phyloP scores from a whole-genome alignment of 2,888 invertebrate species.

The Keiferia lycopersicella region DNA sequence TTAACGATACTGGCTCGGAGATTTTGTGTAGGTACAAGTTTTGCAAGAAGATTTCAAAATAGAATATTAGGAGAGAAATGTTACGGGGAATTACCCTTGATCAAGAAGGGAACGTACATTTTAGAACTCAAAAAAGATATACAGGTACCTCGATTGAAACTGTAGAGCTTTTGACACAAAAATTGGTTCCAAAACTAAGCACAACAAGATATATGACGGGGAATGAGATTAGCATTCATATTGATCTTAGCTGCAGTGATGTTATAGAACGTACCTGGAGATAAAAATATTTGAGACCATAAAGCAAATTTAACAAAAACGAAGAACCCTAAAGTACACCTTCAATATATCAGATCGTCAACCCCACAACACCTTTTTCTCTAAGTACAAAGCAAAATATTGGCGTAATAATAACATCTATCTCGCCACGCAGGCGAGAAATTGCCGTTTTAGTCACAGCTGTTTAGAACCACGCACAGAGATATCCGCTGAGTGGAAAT shows the following conservation, averaged over 20 bases:
- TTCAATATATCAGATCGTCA: no score
- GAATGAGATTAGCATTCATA: no score
- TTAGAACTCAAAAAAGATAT: neutral
- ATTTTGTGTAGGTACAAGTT: neutral
- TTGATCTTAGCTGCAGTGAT: no score
- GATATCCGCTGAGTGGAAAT: conserved; percentile 28
- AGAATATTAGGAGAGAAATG: neutral
- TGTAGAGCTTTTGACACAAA: neutral
- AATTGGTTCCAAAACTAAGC: no score
- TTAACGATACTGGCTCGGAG: conserved; percentile 15
- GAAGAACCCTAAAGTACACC: no score
- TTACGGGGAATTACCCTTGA: neutral
- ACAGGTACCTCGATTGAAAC: no score
- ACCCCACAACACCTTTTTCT: neutral
- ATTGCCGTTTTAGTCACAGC: conserved; percentile 42
- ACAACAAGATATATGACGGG: no score
- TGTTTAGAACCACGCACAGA: conserved; percentile 35
- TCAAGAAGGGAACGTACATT: neutral
- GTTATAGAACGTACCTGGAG: no score
- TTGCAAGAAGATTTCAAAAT: neutral
- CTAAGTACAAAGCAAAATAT: conserved; percentile 8
- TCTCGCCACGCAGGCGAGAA: conserved; percentile 31
- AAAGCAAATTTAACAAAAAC: no score
- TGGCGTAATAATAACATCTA: conserved; percentile 26
- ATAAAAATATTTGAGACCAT: no score